Conservation (phyloP, 23 tunicate species). For the Corella eumyota region DNA sequence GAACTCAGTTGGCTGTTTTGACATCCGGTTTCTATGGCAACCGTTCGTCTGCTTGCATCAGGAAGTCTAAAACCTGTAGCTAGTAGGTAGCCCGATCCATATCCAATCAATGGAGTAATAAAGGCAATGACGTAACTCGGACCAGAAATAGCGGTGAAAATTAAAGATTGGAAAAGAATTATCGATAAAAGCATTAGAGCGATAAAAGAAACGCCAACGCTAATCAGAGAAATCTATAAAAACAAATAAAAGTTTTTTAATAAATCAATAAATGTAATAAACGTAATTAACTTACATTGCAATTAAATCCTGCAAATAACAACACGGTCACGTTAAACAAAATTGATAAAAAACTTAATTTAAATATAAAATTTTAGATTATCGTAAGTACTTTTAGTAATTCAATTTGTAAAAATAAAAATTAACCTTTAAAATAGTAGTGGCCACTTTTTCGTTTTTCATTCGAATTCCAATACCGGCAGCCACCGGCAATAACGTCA, state of each 20-base stretch:
- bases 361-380: not conserved
- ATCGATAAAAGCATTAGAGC: slow-evolving; percentile 59
- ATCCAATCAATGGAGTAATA: slow-evolving; percentile 56
- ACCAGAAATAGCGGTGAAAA: slow-evolving; percentile 40
- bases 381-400: too few relatives aligned
- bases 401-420: too few relatives aligned
- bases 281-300: not conserved
- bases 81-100: slow-evolving; percentile 40
- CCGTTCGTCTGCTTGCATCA: slow-evolving; percentile 63
- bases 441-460: slow-evolving; percentile 43
- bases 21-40: slow-evolving; percentile 77
- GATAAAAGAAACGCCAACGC: slow-evolving; percentile 41
- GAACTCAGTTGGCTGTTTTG: slow-evolving; percentile 81
- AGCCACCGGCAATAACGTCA: slow-evolving; percentile 54
- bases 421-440: slow-evolving; percentile 42
- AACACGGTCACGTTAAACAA: not conserved
- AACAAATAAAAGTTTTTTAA: not conserved
- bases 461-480: slow-evolving; percentile 39
- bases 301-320: not conserved
- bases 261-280: not conserved
- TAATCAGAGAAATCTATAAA: slow-evolving; percentile 42
- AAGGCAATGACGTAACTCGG: slow-evolving; percentile 41
- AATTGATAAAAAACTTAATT: not conserved
- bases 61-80: slow-evolving; percentile 52
- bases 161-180: slow-evolving; percentile 30